Base-by-base conservation (phyloP, 30 jellyfish, hydroid and myxozoan genomes). In the Sanderia malayensis region DNA sequence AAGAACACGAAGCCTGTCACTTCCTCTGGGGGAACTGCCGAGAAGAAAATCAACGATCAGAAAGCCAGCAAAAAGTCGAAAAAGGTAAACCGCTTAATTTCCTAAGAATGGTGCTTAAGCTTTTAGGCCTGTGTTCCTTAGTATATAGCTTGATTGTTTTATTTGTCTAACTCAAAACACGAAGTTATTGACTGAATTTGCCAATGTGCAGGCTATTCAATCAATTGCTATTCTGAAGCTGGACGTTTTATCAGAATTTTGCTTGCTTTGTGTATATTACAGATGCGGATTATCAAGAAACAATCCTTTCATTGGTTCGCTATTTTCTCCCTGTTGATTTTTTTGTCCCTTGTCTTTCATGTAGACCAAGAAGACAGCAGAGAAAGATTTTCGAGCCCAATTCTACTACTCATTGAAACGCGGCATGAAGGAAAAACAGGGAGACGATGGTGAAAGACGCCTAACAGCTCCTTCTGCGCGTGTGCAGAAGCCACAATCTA, bases 361-460 rank as follows among this genome's bases (percentile, higher is more conserved):
- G 13, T 13, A 37, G 52, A 13, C 52, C 6, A 37, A 37, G 10
- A 37, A 37, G 13, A 11, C 8, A 44, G 57, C 94, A 31, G 17
- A 30, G 22, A 79, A 52, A 55, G 90, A 92, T 64, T 76, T 84
- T 52, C 94, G 98, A 20, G 98, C 98, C 9, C 98, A 92, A 73
- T 92, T 92, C 49, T 92, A 92, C 70, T 92, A 74, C 13, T 64
- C 69, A 32, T 79, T 92, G 85, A 71, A 91, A 47, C 74, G 47
- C 23, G 83, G 83, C 31, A 74, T 73, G 1, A 80, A 73, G 24
- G 46, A 63, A 27, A 70, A 44, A 25, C 81, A 53, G 20, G 76
- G 31, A 19, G 67, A 52, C 11, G 80, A 58, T 3, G 20, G 26
- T 21, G 82, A 37, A 1, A 75, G 53, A 1, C 60, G 49, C 52